These are phyloP conservation scores for Halocynthia aurantium DNA, from an alignment of 23 tunicate genomes.

Conservation along the genomic window DNA sequence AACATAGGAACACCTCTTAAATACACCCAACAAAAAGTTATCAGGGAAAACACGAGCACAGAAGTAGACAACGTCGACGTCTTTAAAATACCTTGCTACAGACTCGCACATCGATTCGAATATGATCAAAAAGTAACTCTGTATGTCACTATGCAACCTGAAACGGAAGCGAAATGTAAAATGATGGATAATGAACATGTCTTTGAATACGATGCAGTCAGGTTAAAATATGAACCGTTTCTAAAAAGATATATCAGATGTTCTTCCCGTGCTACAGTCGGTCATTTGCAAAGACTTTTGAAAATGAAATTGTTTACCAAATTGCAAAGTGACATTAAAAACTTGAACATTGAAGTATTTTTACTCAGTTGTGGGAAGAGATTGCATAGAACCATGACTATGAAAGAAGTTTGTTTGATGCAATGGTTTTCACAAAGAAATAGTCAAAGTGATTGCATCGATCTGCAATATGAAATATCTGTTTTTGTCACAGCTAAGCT, in stretches of 20 bases:
- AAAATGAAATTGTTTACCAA: neutral
- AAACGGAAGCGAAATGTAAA: slow-evolving; percentile 1
- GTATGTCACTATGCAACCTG: slow-evolving; percentile 20
- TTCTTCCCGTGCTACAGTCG: slow-evolving; percentile 56
- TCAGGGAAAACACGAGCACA: slow-evolving; percentile 34
- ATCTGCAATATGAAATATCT: no score
- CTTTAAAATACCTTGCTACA: slow-evolving; percentile 25
- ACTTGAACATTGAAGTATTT: no score
- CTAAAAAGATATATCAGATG: slow-evolving; percentile 55
- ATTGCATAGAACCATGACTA: no score
- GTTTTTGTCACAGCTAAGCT: no score
- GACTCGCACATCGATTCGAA: slow-evolving; percentile 46
- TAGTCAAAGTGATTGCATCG: no score
- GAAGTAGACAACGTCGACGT: slow-evolving; percentile 41
- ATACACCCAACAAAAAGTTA: slow-evolving; percentile 57
- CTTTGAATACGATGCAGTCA: neutral
- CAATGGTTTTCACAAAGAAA: no score
- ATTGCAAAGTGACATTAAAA: neutral
- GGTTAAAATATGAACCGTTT: slow-evolving; percentile 25
- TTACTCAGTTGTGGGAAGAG: no score
- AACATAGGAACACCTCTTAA: slow-evolving; percentile 86
- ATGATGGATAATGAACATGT: neutral
- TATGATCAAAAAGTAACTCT: slow-evolving; percentile 55
- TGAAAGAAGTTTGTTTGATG: no score
- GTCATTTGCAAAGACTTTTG: slow-evolving; percentile 34